A percentile compares a stretch with the other conserved stretches of the same genome.
Evolutionary conservation across 2,888 invertebrate genomes (phyloP).

Genomic region (Chrysolina haemoptera): DNA sequence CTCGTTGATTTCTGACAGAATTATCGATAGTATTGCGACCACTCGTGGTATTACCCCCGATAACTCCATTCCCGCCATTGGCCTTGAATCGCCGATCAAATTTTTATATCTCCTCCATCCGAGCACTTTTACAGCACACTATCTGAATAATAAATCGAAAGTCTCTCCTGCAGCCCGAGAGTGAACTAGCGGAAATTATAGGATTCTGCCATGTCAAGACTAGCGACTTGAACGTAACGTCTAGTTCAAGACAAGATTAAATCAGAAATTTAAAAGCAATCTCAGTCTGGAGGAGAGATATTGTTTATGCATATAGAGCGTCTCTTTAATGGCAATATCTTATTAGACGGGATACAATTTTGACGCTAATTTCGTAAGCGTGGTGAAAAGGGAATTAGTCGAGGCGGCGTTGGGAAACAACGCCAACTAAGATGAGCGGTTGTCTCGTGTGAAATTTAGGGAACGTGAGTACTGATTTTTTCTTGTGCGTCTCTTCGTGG

Average conservation of each 20-base stretch:
- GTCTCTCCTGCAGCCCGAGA: not conserved
- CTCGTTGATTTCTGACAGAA: too few relatives aligned
- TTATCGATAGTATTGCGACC: too few relatives aligned
- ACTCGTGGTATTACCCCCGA: too few relatives aligned
- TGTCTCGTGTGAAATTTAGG: not conserved
- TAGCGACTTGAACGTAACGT: slow-evolving; percentile 12
- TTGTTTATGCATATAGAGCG: slow-evolving; percentile 65
- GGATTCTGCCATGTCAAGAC: not conserved
- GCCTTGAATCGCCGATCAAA: not conserved
- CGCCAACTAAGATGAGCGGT: not conserved
- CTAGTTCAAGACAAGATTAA: slow-evolving; percentile 55
- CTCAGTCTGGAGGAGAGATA: slow-evolving; percentile 60
- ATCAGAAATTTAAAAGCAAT: slow-evolving; percentile 63
- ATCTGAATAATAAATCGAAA: slow-evolving; percentile 12
- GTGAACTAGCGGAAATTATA: slow-evolving; percentile 9
- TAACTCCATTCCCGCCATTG: not conserved
- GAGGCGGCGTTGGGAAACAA: slow-evolving; percentile 3
- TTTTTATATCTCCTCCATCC: slow-evolving; percentile 6
- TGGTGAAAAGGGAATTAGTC: slow-evolving; percentile 22
- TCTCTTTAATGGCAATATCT: slow-evolving; percentile 56
- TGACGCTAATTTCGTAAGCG: slow-evolving; percentile 40
- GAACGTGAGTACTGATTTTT: not conserved
- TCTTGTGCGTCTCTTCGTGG: too few relatives aligned
- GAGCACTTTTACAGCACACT: slow-evolving; percentile 8
- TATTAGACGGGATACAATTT: slow-evolving; percentile 37